Evolutionary conservation across 2,888 invertebrate genomes (phyloP), one percentile per base, ranked within the genome.

Genomic region (Cerastis rubricosa): DNA sequence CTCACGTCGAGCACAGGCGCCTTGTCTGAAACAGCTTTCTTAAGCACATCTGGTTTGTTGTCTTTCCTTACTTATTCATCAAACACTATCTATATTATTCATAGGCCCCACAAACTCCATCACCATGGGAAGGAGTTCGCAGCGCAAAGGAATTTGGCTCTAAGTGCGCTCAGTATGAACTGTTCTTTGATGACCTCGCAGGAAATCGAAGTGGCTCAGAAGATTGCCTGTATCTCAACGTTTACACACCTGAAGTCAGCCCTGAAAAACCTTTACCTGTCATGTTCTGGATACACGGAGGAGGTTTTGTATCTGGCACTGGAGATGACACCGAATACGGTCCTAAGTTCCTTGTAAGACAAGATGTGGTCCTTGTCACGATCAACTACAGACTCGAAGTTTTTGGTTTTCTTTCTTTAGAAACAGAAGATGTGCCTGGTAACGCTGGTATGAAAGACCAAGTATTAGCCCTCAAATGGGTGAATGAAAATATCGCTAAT

Each of bases 361-460:
- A 92, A 69, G 89, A 85, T 17, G 90, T 94, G 0, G 80, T 95
- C 6, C 61, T 94, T 3, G 93, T 94, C 0, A 94, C 94, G 0
- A 82, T 94, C n/a, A 94, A 94, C 83, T 94, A 94, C 76, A 90
- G 94, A 75, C 82, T 94, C 1, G 94, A 92, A 78, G 89, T 85
- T 0, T 75, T 94, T 1, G 94, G 94, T 22, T 94, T 94, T 71
- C 89, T 94, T 8, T 91, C 92, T 47, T 76, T 94, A 11, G 92
- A 93, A 45, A 92, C 88, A 22, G 84, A 89, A 84, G 92, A 94
- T 19, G 92, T 92, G 0, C 92, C 94, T 4, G 94, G 94, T 8
- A 94, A 94, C 64, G 93, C 94, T 19, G 94, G 92, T 0, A 83
- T 94, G 87, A 94, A 94, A 80, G 94, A 94, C 69, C 94, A 94